phyloP scores from a whole-genome alignment of 2,888 invertebrate genomes.

The Euzetes globulus region DNA sequence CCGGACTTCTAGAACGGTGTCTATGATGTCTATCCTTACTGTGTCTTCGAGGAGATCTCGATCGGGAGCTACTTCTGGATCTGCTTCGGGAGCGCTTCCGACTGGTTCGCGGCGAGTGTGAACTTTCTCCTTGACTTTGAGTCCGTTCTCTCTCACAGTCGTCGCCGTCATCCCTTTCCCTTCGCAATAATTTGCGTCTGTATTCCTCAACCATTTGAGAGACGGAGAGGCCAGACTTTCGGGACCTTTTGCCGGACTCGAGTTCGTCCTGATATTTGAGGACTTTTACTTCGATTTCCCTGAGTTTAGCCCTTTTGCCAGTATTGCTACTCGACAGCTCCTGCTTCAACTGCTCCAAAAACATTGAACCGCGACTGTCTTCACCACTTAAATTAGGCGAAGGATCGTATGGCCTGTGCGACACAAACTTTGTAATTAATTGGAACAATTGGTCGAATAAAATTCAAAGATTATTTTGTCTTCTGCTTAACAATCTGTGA shows the following conservation, averaged over 20 bases:
- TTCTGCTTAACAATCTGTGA: too few species aligned
- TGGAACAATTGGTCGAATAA: too few species aligned
- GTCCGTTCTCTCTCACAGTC: not conserved
- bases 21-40: not conserved
- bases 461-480: too few species aligned
- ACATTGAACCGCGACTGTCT: slow-evolving; percentile 20
- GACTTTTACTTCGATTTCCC: slow-evolving; percentile 88
- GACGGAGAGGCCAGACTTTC: slow-evolving; percentile 66
- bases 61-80: slow-evolving; percentile 17
- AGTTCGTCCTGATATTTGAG: slow-evolving; percentile 93
- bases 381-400: not conserved
- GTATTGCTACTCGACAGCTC: slow-evolving; percentile 38
- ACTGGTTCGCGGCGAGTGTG: not conserved
- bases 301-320: slow-evolving; percentile 47
- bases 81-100: slow-evolving; percentile 8
- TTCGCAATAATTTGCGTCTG: slow-evolving; percentile 74
- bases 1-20: not conserved
- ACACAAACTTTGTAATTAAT: too few species aligned
- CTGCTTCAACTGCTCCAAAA: slow-evolving; percentile 35
- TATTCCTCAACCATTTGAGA: slow-evolving; percentile 82
- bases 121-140: not conserved
- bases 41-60: slow-evolving; percentile 14
- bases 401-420: slow-evolving; percentile 13
- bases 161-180: slow-evolving; percentile 52
- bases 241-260: slow-evolving; percentile 69